Evolutionary conservation across 1,140 invertebrate genomes (phyloP), one percentile per base, ranked within the genome.

Genomic region (Teleopsis dalmanni): DNA sequence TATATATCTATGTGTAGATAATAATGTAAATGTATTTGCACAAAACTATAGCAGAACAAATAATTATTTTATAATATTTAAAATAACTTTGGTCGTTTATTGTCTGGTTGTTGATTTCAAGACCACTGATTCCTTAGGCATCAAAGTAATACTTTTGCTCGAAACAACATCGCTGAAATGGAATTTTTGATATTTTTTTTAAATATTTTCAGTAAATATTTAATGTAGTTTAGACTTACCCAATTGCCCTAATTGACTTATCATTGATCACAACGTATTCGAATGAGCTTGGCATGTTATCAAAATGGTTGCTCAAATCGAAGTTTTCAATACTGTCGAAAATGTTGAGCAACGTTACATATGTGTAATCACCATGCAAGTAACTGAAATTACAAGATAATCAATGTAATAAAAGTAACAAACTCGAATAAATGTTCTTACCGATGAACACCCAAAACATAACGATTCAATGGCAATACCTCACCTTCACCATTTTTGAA

Each of bases 401-500:
- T 3, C 23, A 3, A 27, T 11, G 14, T 27, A 23, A 14, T 8
- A 4, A 31, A 31, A 31, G 31, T n/a, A 16, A 6, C 7, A 14
- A 10, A 19, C 22, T 10, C 21, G n/a, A 4, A 25, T 19, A 18
- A 10, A n/a, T 21, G 3, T 22, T 25, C 42, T 56, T 13, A 71
- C 68, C 68, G 64, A 33, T 58, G 59, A 1, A 65, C 53, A n/a
- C 54, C 68, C 44, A 71, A 42, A 9, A 71, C 65, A 31, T 71
- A 57, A 36, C 36, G 19, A 16, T 50, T 68, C 8, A 62, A 38
- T 0, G 66, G 62, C 41, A 59, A 59, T 14, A 65, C 44, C 29
- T 60, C 14, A 65, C 58, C 62, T 85, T 86, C 3, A 79, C 55
- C 5, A 60, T 55, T 22, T 31, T 38, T 50, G 81, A 84, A 53